phyloP scores from a whole-genome alignment of 2,113 vertebrate genomes.

The Nicator chloris region DNA sequence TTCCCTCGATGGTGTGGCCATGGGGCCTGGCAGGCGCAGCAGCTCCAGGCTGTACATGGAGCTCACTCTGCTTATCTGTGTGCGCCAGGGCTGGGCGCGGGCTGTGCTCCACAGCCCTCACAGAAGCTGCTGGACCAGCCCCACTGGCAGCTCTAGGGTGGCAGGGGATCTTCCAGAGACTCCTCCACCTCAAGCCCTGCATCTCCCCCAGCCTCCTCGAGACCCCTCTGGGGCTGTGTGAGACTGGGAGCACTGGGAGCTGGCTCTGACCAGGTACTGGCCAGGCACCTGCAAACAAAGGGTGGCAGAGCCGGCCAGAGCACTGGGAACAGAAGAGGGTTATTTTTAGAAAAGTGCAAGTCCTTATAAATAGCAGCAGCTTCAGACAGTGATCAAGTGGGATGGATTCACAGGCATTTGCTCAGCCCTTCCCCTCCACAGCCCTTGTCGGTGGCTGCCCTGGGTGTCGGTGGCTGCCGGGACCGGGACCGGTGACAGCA shows the following conservation, averaged over 20 bases:
- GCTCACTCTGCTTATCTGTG: background rate
- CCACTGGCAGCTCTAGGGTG: background rate
- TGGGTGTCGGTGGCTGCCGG: background rate
- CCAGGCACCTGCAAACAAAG: background rate
- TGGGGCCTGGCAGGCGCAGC: background rate
- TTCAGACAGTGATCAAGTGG: background rate
- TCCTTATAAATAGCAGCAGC: slow-evolving; percentile 42
- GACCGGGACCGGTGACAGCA: background rate
- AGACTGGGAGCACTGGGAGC: background rate
- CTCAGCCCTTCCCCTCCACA: background rate
- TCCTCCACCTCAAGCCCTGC: background rate
- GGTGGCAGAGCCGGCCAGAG: background rate
- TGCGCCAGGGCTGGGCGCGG: background rate
- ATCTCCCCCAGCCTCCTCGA: background rate
- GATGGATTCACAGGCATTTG: background rate
- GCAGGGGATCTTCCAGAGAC: background rate
- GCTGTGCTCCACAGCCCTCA: background rate
- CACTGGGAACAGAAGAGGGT: background rate
- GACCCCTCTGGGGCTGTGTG: background rate
- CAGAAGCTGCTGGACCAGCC: background rate
- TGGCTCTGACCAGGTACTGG: background rate
- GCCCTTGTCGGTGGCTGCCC: background rate
- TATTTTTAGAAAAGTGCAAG: slow-evolving; percentile 18
- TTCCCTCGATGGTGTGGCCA: background rate
- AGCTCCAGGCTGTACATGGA: background rate